A percentile compares a stretch with the other conserved stretches of the same genome.
Conservation (phyloP, 2,888 invertebrate species). For the Lithophane semibrunnea region DNA sequence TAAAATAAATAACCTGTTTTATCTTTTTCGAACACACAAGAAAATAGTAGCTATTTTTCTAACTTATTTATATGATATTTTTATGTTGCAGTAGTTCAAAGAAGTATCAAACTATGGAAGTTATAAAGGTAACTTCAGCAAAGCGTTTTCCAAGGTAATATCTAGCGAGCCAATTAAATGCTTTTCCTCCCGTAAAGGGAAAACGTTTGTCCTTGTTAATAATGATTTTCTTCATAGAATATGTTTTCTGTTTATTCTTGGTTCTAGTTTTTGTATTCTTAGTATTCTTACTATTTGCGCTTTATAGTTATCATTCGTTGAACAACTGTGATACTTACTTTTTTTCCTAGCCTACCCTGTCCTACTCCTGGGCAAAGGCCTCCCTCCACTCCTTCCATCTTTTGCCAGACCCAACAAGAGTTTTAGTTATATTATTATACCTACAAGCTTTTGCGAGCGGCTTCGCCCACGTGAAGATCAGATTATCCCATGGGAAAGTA, state of each 20-base stretch:
- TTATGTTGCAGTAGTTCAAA: background rate
- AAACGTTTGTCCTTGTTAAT: background rate
- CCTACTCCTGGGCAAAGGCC: too few relatives aligned
- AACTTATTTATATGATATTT: constrained; percentile 41
- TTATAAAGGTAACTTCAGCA: background rate
- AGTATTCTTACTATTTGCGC: background rate
- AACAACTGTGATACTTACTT: too few relatives aligned
- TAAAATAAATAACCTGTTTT: constrained; percentile 80
- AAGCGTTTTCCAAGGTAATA: background rate
- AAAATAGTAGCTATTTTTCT: constrained; percentile 42
- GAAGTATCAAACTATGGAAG: background rate
- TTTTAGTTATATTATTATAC: background rate
- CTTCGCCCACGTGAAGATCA: background rate
- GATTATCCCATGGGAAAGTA: background rate
- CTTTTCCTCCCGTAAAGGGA: background rate
- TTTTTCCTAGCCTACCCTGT: too few relatives aligned
- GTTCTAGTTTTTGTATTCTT: background rate
- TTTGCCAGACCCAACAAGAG: background rate
- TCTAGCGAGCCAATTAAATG: background rate
- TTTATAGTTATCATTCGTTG: background rate
- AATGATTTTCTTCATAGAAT: background rate
- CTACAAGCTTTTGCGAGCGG: background rate
- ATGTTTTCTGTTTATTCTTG: background rate
- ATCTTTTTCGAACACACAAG: constrained; percentile 59
- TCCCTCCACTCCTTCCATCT: too few relatives aligned